These are phyloP conservation scores for Microplitis demolitor DNA, from an alignment of 1,140 invertebrate genomes.

Conservation along the genomic window DNA sequence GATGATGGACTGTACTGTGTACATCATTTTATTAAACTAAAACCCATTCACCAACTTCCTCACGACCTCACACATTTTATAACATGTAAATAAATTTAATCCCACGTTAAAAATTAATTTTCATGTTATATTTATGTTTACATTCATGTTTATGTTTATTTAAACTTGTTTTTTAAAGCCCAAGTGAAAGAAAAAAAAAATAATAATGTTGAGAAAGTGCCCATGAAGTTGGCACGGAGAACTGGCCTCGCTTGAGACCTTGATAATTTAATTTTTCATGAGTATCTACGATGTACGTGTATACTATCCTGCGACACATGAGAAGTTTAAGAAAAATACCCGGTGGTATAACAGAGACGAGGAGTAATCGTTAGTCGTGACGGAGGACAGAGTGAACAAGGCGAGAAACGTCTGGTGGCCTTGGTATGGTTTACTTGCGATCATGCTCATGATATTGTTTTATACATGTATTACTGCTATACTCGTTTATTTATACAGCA, in stretches of 20 bases:
- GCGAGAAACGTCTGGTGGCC: not conserved
- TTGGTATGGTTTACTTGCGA: not conserved
- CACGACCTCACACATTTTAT: too few relatives aligned
- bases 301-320: not conserved
- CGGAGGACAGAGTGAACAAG: not conserved
- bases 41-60: constrained; percentile 4
- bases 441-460: too few relatives aligned
- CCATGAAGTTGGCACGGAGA: too few relatives aligned
- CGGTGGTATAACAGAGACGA: not conserved
- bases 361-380: not conserved
- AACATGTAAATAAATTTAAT: too few relatives aligned
- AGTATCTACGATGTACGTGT: not conserved
- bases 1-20: constrained; percentile 34
- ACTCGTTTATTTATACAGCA: too few relatives aligned
- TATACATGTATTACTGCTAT: too few relatives aligned
- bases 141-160: not conserved
- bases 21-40: constrained; percentile 17
- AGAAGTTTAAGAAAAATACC: not conserved
- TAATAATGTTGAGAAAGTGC: too few relatives aligned
- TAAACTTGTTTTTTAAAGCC: too few relatives aligned
- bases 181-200: not conserved
- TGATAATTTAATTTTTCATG: too few relatives aligned
- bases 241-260: too few relatives aligned
- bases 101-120: too few relatives aligned
- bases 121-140: too few relatives aligned